phyloP scores from a whole-genome alignment of 2,888 invertebrate genomes.

The Girardia tigrina region DNA sequence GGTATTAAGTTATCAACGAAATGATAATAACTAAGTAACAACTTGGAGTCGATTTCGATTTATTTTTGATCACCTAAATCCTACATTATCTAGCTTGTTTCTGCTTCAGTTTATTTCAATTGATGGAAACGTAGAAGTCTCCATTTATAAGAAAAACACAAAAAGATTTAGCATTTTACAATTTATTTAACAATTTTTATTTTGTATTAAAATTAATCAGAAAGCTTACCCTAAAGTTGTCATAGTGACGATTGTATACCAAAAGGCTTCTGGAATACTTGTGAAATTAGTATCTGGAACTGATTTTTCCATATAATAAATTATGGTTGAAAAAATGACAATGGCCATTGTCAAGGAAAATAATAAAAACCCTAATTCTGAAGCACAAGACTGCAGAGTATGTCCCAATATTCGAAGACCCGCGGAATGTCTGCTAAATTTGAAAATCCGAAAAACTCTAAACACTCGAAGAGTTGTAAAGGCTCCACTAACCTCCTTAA shows the following conservation, averaged over 20 bases:
- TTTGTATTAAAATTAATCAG: too few species aligned
- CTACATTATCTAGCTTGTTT: too few species aligned
- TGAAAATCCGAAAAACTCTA: conserved; percentile 97
- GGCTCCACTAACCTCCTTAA: conserved; percentile 89
- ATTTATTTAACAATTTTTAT: too few species aligned
- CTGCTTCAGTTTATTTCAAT: too few species aligned
- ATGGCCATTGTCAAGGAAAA: conserved; percentile 99
- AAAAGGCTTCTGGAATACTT: conserved; percentile 96
- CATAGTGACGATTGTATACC: conserved; percentile 27
- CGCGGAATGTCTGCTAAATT: conserved; percentile 97
- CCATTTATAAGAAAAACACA: too few species aligned
- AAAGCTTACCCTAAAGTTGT: conserved; percentile 25
- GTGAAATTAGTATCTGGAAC: conserved; percentile 90
- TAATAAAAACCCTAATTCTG: conserved; percentile 93
- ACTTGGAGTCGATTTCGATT: too few species aligned
- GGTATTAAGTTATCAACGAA: too few species aligned
- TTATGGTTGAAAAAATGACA: conserved; percentile 97
- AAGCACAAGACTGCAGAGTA: conserved; percentile 94
- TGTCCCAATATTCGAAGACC: conserved; percentile 94
- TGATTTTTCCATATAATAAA: conserved; percentile 99
- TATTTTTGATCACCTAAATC: too few species aligned
- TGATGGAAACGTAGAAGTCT: too few species aligned
- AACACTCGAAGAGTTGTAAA: conserved; percentile 97
- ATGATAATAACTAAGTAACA: too few species aligned
- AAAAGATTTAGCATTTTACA: too few species aligned